phyloP scores from a whole-genome alignment of 53 echinoderm and acorn worm species.

The Patiria pectinifera region DNA sequence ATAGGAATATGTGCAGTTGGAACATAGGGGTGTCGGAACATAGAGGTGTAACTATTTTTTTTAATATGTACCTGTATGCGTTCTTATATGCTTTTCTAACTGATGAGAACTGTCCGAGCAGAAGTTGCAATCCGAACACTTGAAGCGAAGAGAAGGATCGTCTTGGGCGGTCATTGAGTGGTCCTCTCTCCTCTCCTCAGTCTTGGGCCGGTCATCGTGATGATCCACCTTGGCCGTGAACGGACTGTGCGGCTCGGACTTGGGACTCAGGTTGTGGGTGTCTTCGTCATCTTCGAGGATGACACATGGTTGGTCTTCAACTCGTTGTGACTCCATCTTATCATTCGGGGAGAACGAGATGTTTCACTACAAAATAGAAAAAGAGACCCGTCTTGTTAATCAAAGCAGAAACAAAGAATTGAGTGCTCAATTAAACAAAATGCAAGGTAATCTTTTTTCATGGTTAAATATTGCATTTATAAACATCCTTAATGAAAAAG shows the following conservation, averaged over 20 bases:
- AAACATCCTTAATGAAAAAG: too few relatives aligned
- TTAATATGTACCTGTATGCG: conserved; percentile 60
- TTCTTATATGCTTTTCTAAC: conserved; percentile 69
- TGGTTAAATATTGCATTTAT: too few relatives aligned
- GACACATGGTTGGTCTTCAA: conserved; percentile 47
- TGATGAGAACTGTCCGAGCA: conserved; percentile 50
- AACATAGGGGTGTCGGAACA: too few relatives aligned
- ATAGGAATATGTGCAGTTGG: too few relatives aligned
- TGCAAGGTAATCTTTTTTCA: too few relatives aligned
- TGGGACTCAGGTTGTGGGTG: conserved; percentile 50
- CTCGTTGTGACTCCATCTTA: conserved; percentile 32
- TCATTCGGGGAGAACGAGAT: neutral
- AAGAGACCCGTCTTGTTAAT: neutral
- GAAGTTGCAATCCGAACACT: conserved; percentile 70
- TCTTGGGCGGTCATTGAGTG: neutral
- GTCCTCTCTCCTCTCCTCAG: conserved; percentile 29
- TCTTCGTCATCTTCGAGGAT: conserved; percentile 56
- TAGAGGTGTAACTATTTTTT: too few relatives aligned
- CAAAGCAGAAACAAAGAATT: neutral
- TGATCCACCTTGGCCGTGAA: neutral
- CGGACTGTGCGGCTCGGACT: conserved; percentile 57
- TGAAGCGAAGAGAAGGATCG: conserved; percentile 19
- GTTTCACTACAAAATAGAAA: too few relatives aligned
- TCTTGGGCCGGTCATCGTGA: conserved; percentile 1
- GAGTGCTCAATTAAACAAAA: too few relatives aligned